Evolutionary conservation across 2,888 invertebrate species (phyloP).

Genomic region (Thera obeliscata): DNA sequence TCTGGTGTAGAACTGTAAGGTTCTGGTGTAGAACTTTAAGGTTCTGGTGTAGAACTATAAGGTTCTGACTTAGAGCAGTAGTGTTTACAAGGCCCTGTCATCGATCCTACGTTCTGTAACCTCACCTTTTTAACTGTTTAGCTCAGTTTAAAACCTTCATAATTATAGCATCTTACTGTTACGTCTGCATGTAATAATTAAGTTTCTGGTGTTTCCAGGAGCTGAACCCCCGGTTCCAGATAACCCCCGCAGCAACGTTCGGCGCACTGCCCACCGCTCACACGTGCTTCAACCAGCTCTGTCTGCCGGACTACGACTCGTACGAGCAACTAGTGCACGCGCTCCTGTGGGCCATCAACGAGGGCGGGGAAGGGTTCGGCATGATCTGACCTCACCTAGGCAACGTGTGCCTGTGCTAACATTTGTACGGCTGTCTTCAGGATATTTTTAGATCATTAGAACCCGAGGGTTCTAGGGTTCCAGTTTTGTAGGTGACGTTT

Average conservation of each 20-base stretch:
- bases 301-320: conserved; percentile 96
- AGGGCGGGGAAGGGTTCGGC: conserved; percentile 96
- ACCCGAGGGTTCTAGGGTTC: neutral
- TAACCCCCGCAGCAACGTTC: conserved; percentile 94
- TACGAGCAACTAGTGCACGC: conserved; percentile 97
- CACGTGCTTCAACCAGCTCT: conserved; percentile 98
- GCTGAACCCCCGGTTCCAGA: conserved; percentile 95
- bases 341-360: conserved; percentile 95
- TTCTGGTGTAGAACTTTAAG: neutral
- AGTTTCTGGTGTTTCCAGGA: conserved; percentile 75
- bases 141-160: too few species aligned
- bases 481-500: neutral
- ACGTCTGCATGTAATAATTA: too few species aligned
- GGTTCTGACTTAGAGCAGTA: too few species aligned
- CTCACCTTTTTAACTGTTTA: too few species aligned
- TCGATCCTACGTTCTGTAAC: too few species aligned
- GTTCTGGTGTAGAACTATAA: too few species aligned
- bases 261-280: conserved; percentile 97
- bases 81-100: too few species aligned
- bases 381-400: conserved; percentile 61
- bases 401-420: neutral
- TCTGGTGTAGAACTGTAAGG: too few species aligned
- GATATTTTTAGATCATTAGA: neutral
- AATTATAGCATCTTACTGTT: too few species aligned
- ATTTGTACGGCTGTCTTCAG: too few species aligned